Percentiles rank a stretch among this genome's conserved stretches.
These are phyloP conservation scores for Otolemur crassicaudatus DNA, from an alignment of 2,797 vertebrate species.

Conservation along the genomic window DNA sequence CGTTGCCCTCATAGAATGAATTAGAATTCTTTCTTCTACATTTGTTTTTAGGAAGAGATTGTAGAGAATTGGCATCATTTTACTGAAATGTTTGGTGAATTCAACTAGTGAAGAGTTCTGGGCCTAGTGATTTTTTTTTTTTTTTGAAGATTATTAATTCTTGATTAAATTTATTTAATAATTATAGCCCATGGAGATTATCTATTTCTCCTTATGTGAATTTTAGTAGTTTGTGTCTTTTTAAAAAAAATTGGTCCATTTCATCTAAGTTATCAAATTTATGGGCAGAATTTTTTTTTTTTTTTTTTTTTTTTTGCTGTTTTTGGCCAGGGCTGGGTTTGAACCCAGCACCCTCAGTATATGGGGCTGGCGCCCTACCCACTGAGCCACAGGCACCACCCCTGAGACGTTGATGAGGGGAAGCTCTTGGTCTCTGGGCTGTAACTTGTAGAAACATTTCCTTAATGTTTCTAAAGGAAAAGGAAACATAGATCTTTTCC, in stretches of 20 bases:
- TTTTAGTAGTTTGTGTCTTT: too few relatives aligned
- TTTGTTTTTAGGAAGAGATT: slow-evolving; percentile 45
- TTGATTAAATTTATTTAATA: too few relatives aligned
- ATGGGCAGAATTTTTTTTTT: slow-evolving; percentile 23
- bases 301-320: neutral
- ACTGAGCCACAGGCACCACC: too few relatives aligned
- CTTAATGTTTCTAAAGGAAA: too few relatives aligned
- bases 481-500: neutral
- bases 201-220: too few relatives aligned
- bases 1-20: neutral
- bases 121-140: neutral
- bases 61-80: slow-evolving; percentile 1
- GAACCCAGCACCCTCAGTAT: too few relatives aligned
- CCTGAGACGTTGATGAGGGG: neutral
- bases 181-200: too few relatives aligned
- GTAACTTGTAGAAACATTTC: neutral
- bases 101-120: neutral
- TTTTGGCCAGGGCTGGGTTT: too few relatives aligned
- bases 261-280: too few relatives aligned
- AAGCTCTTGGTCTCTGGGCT: neutral
- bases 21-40: neutral
- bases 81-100: neutral
- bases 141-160: too few relatives aligned
- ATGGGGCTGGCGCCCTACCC: too few relatives aligned
- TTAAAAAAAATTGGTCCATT: too few relatives aligned